These are phyloP conservation scores for Luehdorfia chinensis DNA, from an alignment of 1,140 invertebrate species.

Conservation along the genomic window DNA sequence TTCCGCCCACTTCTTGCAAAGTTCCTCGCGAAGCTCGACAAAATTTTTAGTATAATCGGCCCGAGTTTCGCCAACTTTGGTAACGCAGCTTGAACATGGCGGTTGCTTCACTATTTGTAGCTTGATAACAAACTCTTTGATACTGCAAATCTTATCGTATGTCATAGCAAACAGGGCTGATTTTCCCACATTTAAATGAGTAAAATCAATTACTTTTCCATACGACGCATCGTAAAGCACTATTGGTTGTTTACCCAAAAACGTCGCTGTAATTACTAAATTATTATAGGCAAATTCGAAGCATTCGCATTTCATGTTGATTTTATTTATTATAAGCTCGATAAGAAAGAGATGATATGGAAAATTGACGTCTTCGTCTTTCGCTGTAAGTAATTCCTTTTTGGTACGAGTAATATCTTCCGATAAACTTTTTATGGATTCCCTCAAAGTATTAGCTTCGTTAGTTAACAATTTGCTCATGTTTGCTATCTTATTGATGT, in stretches of 20 bases:
- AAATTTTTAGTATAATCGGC: conserved; percentile 59
- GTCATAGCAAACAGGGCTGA: conserved; percentile 68
- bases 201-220: conserved; percentile 54
- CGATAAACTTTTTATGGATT: conserved; percentile 55
- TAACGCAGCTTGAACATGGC: conserved; percentile 55
- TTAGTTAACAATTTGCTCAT: conserved; percentile 60
- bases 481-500: conserved; percentile 59
- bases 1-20: conserved; percentile 55
- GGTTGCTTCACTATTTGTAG: conserved; percentile 56
- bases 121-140: conserved; percentile 53
- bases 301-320: conserved; percentile 70
- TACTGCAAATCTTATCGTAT: conserved; percentile 64
- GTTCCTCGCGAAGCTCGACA: conserved; percentile 45
- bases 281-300: conserved; percentile 61
- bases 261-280: conserved; percentile 53
- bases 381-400: conserved; percentile 30
- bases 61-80: conserved; percentile 56
- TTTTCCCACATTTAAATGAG: conserved; percentile 58
- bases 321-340: conserved; percentile 66
- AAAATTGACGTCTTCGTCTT: conserved; percentile 52
- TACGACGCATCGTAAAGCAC: conserved; percentile 56
- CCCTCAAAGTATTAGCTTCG: conserved; percentile 57
- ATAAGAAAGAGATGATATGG: conserved; percentile 65
- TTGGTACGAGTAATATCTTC: conserved; percentile 52
- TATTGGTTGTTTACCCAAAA: conserved; percentile 62